Percentiles rank a stretch among this genome's conserved stretches.
Evolutionary conservation across 2,797 vertebrate species (phyloP).

Genomic region (Botia kubotai): DNA sequence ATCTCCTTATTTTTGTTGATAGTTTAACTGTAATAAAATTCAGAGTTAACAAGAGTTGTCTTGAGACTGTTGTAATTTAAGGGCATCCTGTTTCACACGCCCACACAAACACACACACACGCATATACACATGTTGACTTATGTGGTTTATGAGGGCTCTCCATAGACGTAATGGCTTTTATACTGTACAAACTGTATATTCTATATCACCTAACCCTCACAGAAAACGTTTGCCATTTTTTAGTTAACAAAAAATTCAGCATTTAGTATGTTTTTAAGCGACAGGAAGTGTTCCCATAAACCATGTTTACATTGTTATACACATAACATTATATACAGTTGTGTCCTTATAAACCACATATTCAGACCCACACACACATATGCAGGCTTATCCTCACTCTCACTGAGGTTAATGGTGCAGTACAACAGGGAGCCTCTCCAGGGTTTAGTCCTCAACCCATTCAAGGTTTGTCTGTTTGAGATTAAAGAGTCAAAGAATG

Average conservation of each 20-base stretch:
- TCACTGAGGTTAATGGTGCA: constrained; percentile 36
- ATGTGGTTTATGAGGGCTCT: too few relatives aligned
- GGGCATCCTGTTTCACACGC: neutral
- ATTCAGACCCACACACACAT: neutral
- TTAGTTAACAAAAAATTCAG: too few relatives aligned
- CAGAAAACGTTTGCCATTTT: too few relatives aligned
- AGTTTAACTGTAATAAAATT: neutral
- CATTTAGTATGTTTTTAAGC: too few relatives aligned
- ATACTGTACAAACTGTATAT: too few relatives aligned
- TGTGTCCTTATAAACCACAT: neutral
- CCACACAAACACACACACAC: neutral
- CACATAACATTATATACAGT: too few relatives aligned
- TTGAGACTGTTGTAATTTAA: neutral
- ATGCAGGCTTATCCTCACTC: neutral
- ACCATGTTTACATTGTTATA: too few relatives aligned
- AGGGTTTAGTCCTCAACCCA: constrained; percentile 55
- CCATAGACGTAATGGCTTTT: too few relatives aligned
- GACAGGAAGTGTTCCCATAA: too few relatives aligned
- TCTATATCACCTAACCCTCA: too few relatives aligned
- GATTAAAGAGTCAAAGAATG: constrained; percentile 44
- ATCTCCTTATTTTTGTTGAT: constrained; percentile 4
- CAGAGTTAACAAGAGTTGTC: neutral
- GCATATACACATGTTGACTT: neutral
- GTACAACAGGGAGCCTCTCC: constrained; percentile 45
- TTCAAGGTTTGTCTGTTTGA: constrained; percentile 49